Conservation (phyloP, 2,113 vertebrate genomes). For the Notothenia rossii region DNA sequence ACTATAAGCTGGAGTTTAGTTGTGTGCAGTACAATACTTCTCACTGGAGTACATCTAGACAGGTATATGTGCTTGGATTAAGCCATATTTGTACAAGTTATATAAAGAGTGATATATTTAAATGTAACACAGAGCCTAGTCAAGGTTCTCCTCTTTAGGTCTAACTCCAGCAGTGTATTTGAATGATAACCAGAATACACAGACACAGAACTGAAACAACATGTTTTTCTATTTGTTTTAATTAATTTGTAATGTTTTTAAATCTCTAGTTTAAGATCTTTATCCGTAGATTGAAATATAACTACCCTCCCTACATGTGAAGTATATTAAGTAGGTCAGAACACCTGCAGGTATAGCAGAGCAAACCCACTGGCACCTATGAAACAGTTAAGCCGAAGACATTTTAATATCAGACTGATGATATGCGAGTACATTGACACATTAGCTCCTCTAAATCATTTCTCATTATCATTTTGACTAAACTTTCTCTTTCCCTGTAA, state of each 20-base stretch:
- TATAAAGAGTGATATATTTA: background rate
- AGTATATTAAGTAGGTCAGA: slow-evolving; percentile 20
- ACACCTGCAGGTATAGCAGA: slow-evolving; percentile 25
- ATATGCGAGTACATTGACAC: background rate
- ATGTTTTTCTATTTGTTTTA: background rate
- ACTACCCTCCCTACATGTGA: background rate
- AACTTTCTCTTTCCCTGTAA: slow-evolving; percentile 13
- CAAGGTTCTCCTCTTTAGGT: background rate
- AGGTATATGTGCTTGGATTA: slow-evolving; percentile 21
- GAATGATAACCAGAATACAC: background rate
- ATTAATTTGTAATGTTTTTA: no score
- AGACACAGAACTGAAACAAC: background rate
- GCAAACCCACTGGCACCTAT: slow-evolving; percentile 13
- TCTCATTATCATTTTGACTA: background rate
- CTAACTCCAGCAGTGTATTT: background rate
- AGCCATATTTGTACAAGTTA: background rate
- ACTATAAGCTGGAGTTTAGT: slow-evolving; percentile 6
- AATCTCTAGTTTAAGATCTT: slow-evolving; percentile 1
- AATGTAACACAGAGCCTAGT: background rate
- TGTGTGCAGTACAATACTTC: slow-evolving; percentile 10
- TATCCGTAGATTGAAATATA: background rate
- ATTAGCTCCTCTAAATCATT: background rate
- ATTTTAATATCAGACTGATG: background rate
- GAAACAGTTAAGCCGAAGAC: background rate
- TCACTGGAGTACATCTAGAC: background rate